phyloP scores from a whole-genome alignment of 1,140 invertebrate genomes.

The Danaus melanippus region DNA sequence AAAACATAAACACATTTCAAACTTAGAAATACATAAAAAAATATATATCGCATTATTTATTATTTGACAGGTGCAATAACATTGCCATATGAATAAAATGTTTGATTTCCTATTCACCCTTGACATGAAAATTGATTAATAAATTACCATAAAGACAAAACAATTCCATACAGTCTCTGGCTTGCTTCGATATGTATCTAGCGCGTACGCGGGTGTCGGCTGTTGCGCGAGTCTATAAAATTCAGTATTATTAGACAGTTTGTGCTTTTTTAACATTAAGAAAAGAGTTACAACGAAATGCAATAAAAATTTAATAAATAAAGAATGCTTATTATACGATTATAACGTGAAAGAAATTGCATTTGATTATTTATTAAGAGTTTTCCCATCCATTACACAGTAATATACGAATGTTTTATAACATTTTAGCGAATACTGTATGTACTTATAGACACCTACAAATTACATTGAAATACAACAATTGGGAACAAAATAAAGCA shows the following conservation, averaged over 20 bases:
- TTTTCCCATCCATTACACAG: conserved; percentile 4
- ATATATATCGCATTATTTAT: not conserved
- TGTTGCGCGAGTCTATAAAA: too few species aligned
- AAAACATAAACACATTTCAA: conserved; percentile 3
- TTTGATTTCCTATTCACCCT: too few species aligned
- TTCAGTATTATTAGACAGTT: not conserved
- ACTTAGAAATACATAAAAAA: conserved; percentile 3
- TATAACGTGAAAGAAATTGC: not conserved
- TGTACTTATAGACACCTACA: conserved; percentile 41
- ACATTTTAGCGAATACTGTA: conserved; percentile 39
- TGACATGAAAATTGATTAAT: too few species aligned
- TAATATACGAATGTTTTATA: conserved; percentile 24
- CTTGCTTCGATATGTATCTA: conserved; percentile 30
- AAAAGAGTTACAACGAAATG: not conserved
- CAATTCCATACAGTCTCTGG: conserved; percentile 7
- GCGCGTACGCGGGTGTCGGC: not conserved
- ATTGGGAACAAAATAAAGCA: conserved; percentile 50
- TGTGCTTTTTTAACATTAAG: too few species aligned
- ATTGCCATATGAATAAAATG: too few species aligned
- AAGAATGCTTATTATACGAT: too few species aligned
- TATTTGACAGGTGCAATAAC: too few species aligned
- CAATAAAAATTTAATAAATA: conserved; percentile 10
- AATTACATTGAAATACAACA: conserved; percentile 46
- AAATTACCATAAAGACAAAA: too few species aligned
- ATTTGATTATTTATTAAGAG: too few species aligned